A percentile compares a stretch with the other conserved stretches of the same genome.
Evolutionary conservation across 2,797 vertebrate species (phyloP).

Genomic region (Kryptopterus vitreolus): DNA sequence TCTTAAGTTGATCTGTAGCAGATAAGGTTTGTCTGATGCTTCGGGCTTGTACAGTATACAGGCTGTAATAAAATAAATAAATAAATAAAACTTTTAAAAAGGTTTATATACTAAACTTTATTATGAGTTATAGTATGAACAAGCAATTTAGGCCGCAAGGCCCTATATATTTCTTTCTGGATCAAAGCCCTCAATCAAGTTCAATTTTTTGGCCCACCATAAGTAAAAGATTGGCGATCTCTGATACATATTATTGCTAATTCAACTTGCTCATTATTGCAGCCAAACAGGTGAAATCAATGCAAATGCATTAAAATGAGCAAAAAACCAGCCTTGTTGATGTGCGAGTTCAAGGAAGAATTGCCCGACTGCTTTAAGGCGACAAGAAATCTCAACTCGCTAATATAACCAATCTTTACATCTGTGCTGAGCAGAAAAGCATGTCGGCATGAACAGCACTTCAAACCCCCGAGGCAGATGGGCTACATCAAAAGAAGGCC

Average conservation of each 20-base stretch:
- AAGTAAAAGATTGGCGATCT: too few relatives aligned
- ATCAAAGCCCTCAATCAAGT: too few relatives aligned
- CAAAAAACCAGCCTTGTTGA: background rate
- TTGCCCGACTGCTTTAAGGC: background rate
- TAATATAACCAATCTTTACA: background rate
- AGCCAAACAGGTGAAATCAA: background rate
- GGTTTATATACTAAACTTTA: too few relatives aligned
- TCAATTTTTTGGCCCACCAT: too few relatives aligned
- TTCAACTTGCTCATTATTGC: background rate
- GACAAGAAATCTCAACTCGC: background rate
- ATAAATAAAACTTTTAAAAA: conserved; percentile 53
- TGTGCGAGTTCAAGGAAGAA: background rate
- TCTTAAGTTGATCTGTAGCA: conserved; percentile 74
- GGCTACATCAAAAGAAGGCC: background rate
- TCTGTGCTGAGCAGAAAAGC: background rate
- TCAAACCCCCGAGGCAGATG: background rate
- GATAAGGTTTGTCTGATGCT: conserved; percentile 63
- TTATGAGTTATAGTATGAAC: too few relatives aligned
- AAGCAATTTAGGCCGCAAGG: too few relatives aligned
- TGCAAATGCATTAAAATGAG: background rate
- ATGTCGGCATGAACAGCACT: background rate
- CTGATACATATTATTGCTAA: too few relatives aligned
- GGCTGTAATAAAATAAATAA: too few relatives aligned
- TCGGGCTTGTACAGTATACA: conserved; percentile 47
- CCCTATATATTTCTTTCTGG: too few relatives aligned